Evolutionary conservation across 2,888 invertebrate species (phyloP), one percentile per base, ranked within the genome.

Genomic region (Thyatira batis): DNA sequence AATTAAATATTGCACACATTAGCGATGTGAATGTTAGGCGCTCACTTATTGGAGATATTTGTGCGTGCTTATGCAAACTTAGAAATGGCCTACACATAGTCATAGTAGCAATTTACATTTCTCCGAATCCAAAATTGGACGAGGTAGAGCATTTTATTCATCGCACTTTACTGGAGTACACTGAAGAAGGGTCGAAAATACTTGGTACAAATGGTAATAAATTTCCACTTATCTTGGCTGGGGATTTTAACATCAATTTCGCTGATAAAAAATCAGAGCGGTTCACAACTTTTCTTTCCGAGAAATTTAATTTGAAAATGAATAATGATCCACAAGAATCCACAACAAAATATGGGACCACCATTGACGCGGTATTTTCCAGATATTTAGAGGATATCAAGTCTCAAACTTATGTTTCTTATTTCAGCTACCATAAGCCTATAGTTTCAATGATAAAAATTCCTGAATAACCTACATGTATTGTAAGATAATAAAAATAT

Each of bases 81-180:
- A 61, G 58, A 65, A 63, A 63, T 60, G 62, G 67, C 55, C 53
- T 54, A 61, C 53, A 61, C 61, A 23, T 23, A 55, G 57, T 66
- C 52, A 63, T 68, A 60, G 59, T 60, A 60, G 63, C 55, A 55
- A 61, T 67, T 60, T 67, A 68, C 57, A 61, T 67, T 63, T 65
- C 63, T 58, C 63, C 60, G 53, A 67, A 69, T 60, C 62, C 59
- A 62, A 67, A 67, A 66, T 57, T 69, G 30, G 63, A 59, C 57
- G 63, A 71, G 54, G 60, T 65, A 59, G 59, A 64, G 60, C 54
- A 68, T 64, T 70, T 71, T 58, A 68, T 65, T 62, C 58, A 67
- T 62, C 62, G 65, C 53, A 61, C 65, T 63, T 61, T 63, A 59
- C 61, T 61, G 59, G 63, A 60, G 57, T 58, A 60, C 55, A 60